These are phyloP conservation scores for Coracopsis vasa DNA, from an alignment of 2,113 vertebrate species.

Conservation along the genomic window DNA sequence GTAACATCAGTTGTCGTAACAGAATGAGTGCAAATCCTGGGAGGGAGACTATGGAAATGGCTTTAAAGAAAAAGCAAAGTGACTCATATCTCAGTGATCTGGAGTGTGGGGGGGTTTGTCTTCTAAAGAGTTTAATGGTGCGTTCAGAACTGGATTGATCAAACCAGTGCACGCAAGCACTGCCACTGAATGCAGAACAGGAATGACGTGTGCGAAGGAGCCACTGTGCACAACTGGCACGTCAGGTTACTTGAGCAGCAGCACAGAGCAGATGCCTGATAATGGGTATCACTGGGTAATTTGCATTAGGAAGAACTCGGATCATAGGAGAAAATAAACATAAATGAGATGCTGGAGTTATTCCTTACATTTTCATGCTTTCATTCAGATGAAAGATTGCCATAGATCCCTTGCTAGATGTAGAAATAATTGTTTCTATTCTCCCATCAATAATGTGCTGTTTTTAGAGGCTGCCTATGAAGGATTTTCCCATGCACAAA, in stretches of 20 bases:
- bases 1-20: background rate
- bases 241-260: background rate
- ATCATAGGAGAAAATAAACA: background rate
- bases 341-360: background rate
- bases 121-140: background rate
- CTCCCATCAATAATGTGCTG: background rate
- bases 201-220: fast-evolving
- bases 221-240: fast-evolving
- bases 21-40: background rate
- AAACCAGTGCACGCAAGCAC: background rate
- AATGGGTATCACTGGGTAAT: background rate
- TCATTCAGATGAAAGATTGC: background rate
- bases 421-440: background rate
- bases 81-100: background rate
- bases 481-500: background rate
- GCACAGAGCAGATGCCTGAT: background rate
- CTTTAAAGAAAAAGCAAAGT: background rate
- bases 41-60: background rate
- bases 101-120: background rate
- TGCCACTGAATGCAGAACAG: background rate
- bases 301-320: background rate
- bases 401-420: background rate
- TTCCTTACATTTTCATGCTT: background rate
- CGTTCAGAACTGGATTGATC: background rate
- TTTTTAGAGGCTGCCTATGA: background rate